Evolutionary conservation across 2,888 invertebrate genomes (phyloP).

Genomic region (Ischnus inquisitorius): DNA sequence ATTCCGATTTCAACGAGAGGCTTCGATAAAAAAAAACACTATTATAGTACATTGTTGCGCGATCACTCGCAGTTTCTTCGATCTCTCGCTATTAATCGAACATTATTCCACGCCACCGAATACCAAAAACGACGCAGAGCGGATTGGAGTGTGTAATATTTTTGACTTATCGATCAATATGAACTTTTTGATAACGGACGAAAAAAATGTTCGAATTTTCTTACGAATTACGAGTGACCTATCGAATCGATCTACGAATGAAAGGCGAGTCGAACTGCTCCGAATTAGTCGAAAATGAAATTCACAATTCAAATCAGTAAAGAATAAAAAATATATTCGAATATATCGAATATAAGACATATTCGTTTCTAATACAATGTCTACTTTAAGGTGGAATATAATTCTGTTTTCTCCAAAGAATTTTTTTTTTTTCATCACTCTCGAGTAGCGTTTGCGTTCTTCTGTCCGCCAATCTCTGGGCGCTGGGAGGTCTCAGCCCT

Average conservation of each 20-base stretch:
- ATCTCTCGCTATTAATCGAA: not conserved
- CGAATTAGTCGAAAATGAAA: too few relatives aligned
- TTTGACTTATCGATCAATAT: too few relatives aligned
- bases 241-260: too few relatives aligned
- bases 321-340: not conserved
- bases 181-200: too few relatives aligned
- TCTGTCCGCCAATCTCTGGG: not conserved
- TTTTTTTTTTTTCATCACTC: not conserved
- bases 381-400: conserved; percentile 33
- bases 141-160: too few relatives aligned
- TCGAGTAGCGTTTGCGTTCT: not conserved
- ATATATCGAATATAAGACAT: conserved; percentile 3
- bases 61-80: conserved; percentile 26
- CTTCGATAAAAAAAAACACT: conserved; percentile 54
- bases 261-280: too few relatives aligned
- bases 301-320: too few relatives aligned
- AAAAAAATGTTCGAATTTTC: too few relatives aligned
- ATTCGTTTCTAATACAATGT: conserved; percentile 55
- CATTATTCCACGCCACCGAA: too few relatives aligned
- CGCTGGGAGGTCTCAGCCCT: not conserved
- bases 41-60: conserved; percentile 29
- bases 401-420: conserved; percentile 19
- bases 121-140: too few relatives aligned
- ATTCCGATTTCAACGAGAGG: conserved; percentile 60
- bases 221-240: too few relatives aligned